Conservation (phyloP, 2,797 vertebrate species). For the Chaunax sp. region DNA sequence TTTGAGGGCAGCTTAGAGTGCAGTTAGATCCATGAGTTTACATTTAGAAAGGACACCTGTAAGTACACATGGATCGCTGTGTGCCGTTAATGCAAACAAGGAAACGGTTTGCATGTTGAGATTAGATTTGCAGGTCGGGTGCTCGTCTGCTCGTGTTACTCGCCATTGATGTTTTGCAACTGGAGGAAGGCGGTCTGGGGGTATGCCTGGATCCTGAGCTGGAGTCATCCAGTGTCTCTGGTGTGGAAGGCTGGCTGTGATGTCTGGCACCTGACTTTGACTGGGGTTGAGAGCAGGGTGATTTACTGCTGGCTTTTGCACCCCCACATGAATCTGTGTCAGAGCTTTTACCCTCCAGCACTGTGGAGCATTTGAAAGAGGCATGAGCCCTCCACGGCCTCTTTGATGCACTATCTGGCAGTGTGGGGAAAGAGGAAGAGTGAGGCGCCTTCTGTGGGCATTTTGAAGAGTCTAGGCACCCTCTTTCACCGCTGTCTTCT, state of each 20-base stretch:
- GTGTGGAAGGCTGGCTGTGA: conserved; percentile 65
- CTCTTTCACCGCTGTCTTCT: conserved; percentile 57
- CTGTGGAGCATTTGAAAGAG: conserved; percentile 72
- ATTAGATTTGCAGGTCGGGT: conserved; percentile 85
- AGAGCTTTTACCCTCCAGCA: conserved; percentile 68
- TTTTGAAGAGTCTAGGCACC: conserved; percentile 50
- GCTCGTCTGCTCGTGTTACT: conserved; percentile 79
- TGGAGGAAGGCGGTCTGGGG: conserved; percentile 57
- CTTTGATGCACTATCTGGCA: conserved; percentile 47
- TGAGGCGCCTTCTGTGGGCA: conserved; percentile 48
- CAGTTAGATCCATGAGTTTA: conserved; percentile 1
- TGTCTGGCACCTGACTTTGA: conserved; percentile 62
- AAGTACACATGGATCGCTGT: background rate
- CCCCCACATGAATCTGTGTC: conserved; percentile 61
- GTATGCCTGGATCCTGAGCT: conserved; percentile 79
- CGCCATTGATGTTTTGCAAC: conserved; percentile 73
- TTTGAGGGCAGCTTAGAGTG: no score
- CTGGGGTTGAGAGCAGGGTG: conserved; percentile 48
- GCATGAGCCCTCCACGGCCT: conserved; percentile 61
- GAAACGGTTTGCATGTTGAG: background rate
- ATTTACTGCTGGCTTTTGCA: conserved; percentile 53
- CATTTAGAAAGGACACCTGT: conserved; percentile 4
- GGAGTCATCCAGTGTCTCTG: conserved; percentile 75
- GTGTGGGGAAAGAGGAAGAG: conserved; percentile 56
- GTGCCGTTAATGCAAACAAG: background rate